Evolutionary conservation across 2,797 vertebrate species (phyloP).

Genomic region (Dryobates pubescens): DNA sequence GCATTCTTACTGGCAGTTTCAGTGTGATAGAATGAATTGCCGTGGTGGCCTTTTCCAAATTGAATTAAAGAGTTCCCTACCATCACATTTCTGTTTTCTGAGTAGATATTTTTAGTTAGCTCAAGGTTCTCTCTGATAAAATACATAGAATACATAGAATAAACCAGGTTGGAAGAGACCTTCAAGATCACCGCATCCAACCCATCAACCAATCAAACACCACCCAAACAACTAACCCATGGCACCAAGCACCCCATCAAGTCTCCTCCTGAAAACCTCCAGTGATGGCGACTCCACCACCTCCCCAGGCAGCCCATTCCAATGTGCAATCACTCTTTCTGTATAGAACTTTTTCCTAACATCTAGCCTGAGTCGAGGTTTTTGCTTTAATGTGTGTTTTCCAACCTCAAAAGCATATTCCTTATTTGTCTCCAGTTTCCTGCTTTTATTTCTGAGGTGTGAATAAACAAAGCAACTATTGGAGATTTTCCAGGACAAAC

Average conservation of each 20-base stretch:
- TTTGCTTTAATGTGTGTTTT: not conserved
- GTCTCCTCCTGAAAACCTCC: no score
- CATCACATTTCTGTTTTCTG: not conserved
- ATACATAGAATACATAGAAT: no score
- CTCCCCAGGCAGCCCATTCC: no score
- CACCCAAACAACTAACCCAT: no score
- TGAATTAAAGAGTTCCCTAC: not conserved
- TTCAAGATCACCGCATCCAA: no score
- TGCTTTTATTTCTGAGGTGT: not conserved
- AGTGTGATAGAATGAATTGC: not conserved
- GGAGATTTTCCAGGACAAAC: not conserved
- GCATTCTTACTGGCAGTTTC: not conserved
- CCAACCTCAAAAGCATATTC: not conserved
- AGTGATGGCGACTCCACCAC: no score
- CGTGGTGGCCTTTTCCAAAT: not conserved
- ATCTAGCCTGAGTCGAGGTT: no score
- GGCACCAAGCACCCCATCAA: no score
- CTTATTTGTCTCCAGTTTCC: not conserved
- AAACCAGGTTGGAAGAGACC: no score
- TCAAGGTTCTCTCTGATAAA: not conserved
- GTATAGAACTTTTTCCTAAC: no score
- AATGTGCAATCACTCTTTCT: no score
- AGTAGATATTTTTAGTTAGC: not conserved
- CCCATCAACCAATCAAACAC: no score
- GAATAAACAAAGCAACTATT: not conserved